A percentile compares a stretch with the other conserved stretches of the same genome.
phyloP scores from a whole-genome alignment of 2,113 vertebrate genomes.

The Melanostigma gelatinosum region DNA sequence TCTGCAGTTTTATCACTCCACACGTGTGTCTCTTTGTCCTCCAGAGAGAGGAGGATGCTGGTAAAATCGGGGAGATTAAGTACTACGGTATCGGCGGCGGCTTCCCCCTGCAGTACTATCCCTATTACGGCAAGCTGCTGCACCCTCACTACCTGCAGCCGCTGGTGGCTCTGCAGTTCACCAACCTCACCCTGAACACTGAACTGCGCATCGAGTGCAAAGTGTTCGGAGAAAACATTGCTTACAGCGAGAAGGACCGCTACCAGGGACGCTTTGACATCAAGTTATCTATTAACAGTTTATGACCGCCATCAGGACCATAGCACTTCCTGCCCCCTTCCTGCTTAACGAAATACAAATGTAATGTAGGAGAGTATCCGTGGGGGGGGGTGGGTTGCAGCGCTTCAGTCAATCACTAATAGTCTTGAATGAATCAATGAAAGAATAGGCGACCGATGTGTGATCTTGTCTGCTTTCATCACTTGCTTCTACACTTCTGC shows the following conservation, averaged over 20 bases:
- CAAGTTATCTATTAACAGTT: slow-evolving; percentile 75
- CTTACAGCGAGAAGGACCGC: slow-evolving; percentile 96
- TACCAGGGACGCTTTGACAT: slow-evolving; percentile 98
- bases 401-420: slow-evolving; percentile 60
- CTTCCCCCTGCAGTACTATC: slow-evolving; percentile 96
- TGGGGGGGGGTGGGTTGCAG: slow-evolving; percentile 43
- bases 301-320: slow-evolving; percentile 72
- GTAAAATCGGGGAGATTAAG: slow-evolving; percentile 86
- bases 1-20: not conserved
- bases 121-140: slow-evolving; percentile 94
- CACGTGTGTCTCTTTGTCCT: not conserved
- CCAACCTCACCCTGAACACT: slow-evolving; percentile 87
- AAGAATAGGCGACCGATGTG: slow-evolving; percentile 50
- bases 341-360: slow-evolving; percentile 34
- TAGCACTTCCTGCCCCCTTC: slow-evolving; percentile 43
- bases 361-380: slow-evolving; percentile 45
- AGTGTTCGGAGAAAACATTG: slow-evolving; percentile 92
- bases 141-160: slow-evolving; percentile 94
- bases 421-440: slow-evolving; percentile 54
- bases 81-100: slow-evolving; percentile 88
- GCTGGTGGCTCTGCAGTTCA: slow-evolving; percentile 93
- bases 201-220: slow-evolving; percentile 95
- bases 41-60: slow-evolving; percentile 89
- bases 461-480: slow-evolving; percentile 89
- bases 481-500: slow-evolving; percentile 92